Evolutionary conservation across 37 sponge, comb jelly and placozoan species (phyloP), one percentile per base, ranked within the genome.

Genomic region (Axinella damicornis): DNA sequence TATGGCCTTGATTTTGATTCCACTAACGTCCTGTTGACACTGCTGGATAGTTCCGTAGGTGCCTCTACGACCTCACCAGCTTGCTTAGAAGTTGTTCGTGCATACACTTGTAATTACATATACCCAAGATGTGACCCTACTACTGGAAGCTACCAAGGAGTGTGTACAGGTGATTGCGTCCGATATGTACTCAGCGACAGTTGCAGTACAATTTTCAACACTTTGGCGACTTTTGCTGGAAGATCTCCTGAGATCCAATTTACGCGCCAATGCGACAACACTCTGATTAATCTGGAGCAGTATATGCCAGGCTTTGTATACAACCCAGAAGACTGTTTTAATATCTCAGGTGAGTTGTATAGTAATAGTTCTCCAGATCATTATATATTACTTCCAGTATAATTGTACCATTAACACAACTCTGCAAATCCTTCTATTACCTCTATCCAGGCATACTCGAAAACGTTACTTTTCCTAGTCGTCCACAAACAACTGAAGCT

Each of bases 81-180:
- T 62, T 82, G 82, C 24, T 17, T 34, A 21, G 53, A 85, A 0
- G 68, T 66, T 22, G 18, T 85, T 0, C 76, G 67, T 11, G 35
- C 69, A n/a, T 85, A 63, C 53, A 30, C 67, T 19, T 85, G 85
- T 56, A 76, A 76, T 68, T 85, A 85, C 33, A 57, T 65, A 40
- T 85, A 76, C 71, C 60, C 65, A 22, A 77, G 68, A 0, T 85
- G 85, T 65, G 46, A 76, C 60, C 54, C 27, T 1, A 0, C 15
- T 2, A 76, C 35, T 28, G 56, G 66, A 22, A 16, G 24, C 37
- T 68, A 76, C 22, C 56, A 36, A 57, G 77, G 77, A 18, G 67
- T 85, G 0, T 85, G 85, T 38, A 21, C 53, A 12, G 57, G 31
- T 4, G 66, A 59, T 22, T 85, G 85, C 40, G 24, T 35, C 30